These are phyloP conservation scores for Ancistrus triradiatus DNA, from an alignment of 2,113 vertebrate species.

Conservation along the genomic window DNA sequence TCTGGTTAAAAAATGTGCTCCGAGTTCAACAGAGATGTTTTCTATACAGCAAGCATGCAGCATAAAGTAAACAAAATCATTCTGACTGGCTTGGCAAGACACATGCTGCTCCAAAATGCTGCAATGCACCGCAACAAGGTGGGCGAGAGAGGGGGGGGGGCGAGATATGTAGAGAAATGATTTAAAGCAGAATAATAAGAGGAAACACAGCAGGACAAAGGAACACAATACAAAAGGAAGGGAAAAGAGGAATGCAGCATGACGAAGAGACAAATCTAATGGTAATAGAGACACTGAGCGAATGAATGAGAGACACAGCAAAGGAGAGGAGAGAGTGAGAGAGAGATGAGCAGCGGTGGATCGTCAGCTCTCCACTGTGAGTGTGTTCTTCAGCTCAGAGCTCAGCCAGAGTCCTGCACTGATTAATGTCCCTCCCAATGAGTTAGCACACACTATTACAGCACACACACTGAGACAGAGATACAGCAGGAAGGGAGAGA, in stretches of 20 bases:
- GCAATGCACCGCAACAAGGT: slow-evolving; percentile 45
- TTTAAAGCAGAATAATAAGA: slow-evolving; percentile 18
- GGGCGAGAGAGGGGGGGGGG: slow-evolving; percentile 7
- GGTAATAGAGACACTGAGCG: not conserved
- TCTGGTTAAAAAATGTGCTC: not conserved
- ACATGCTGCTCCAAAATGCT: slow-evolving; percentile 38
- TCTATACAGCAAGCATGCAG: not conserved
- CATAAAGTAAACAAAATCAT: slow-evolving; percentile 25
- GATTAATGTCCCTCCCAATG: slow-evolving; percentile 41
- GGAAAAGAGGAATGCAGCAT: not conserved
- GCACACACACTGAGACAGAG: slow-evolving; percentile 21
- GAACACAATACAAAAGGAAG: not conserved
- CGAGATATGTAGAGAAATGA: slow-evolving; percentile 16
- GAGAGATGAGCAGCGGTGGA: slow-evolving; percentile 10
- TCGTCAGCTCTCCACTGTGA: slow-evolving; percentile 19
- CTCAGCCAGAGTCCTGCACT: slow-evolving; percentile 29
- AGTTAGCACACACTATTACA: slow-evolving; percentile 41
- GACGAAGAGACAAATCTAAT: not conserved
- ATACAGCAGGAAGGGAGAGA: not conserved
- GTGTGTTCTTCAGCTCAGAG: slow-evolving; percentile 9
- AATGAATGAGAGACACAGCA: not conserved
- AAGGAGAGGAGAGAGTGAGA: not conserved
- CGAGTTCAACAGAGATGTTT: not conserved
- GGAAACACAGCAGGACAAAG: not conserved
- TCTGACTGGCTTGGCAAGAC: not conserved